These are phyloP conservation scores for Sebastes diploproa DNA, from an alignment of 2,797 vertebrate species.

Conservation along the genomic window DNA sequence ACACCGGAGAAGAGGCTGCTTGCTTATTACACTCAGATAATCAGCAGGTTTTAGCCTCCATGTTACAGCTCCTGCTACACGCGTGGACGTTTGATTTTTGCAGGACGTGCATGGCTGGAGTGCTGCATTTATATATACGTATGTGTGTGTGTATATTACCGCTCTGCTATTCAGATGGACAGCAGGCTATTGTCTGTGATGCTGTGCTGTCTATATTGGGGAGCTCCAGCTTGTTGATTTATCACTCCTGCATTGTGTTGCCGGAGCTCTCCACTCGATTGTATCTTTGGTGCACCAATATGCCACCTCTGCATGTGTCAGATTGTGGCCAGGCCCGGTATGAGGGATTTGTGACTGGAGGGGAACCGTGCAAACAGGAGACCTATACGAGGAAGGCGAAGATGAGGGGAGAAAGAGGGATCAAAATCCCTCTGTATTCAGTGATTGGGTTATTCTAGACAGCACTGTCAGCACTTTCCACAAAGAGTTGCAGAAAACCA, in stretches of 20 bases:
- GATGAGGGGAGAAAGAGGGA: conserved; percentile 60
- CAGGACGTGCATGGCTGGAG: conserved; percentile 35
- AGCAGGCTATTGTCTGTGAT: conserved; percentile 62
- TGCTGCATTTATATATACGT: conserved; percentile 16
- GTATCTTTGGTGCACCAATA: conserved; percentile 72
- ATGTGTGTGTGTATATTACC: conserved; percentile 9
- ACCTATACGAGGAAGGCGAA: conserved; percentile 48
- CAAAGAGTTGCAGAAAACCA: conserved; percentile 85
- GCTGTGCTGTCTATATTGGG: conserved; percentile 59
- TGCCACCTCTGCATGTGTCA: conserved; percentile 78
- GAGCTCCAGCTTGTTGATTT: conserved; percentile 74
- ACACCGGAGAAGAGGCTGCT: conserved; percentile 74
- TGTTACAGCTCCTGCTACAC: conserved; percentile 63
- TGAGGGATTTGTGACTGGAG: conserved; percentile 77
- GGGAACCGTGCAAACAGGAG: conserved; percentile 57
- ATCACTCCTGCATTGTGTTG: conserved; percentile 76
- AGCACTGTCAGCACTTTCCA: conserved; percentile 89
- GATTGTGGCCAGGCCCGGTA: conserved; percentile 52
- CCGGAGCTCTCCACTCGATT: conserved; percentile 59
- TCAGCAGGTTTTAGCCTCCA: conserved; percentile 71
- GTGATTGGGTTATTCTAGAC: conserved; percentile 73
- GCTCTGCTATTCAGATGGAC: conserved; percentile 45
- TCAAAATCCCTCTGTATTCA: conserved; percentile 60
- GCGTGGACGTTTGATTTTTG: conserved; percentile 58
- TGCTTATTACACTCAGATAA: conserved; percentile 79